Percentiles rank a stretch among this genome's conserved stretches.
Conservation (phyloP, 2,797 vertebrate genomes). For the Anabacerthia variegaticeps region DNA sequence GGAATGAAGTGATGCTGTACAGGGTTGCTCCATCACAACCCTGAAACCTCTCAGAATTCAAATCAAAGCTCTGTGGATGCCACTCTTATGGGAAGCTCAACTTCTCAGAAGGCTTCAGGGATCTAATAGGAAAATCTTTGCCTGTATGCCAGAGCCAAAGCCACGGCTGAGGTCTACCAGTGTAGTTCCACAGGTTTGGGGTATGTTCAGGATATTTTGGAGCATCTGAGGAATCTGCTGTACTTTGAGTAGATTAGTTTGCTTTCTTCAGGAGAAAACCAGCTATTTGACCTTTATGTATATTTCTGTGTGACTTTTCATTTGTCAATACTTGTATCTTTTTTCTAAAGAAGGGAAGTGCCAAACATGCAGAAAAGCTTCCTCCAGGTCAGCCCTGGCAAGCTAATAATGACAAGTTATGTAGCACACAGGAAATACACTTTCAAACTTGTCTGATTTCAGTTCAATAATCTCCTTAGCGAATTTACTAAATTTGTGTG, state of each 20-base stretch:
- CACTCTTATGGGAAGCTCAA: not conserved
- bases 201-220: not conserved
- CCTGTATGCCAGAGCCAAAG: not conserved
- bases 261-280: not conserved
- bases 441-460: slow-evolving; percentile 47
- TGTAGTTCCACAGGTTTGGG: not conserved
- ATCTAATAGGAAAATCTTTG: not conserved
- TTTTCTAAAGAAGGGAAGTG: not conserved
- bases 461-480: slow-evolving; percentile 42
- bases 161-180: not conserved
- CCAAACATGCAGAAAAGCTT: not conserved
- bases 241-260: not conserved
- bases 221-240: not conserved
- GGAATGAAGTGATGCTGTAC: not conserved
- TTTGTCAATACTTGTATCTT: not conserved
- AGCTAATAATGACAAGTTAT: slow-evolving; percentile 23
- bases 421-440: not conserved
- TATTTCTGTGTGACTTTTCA: not conserved
- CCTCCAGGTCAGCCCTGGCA: not conserved
- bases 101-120: not conserved
- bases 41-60: not conserved
- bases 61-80: not conserved
- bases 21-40: not conserved
- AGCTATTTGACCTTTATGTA: not conserved
- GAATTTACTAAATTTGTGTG: slow-evolving; percentile 45